Conservation (phyloP, 2,113 vertebrate genomes). For the Guaruba guarouba region DNA sequence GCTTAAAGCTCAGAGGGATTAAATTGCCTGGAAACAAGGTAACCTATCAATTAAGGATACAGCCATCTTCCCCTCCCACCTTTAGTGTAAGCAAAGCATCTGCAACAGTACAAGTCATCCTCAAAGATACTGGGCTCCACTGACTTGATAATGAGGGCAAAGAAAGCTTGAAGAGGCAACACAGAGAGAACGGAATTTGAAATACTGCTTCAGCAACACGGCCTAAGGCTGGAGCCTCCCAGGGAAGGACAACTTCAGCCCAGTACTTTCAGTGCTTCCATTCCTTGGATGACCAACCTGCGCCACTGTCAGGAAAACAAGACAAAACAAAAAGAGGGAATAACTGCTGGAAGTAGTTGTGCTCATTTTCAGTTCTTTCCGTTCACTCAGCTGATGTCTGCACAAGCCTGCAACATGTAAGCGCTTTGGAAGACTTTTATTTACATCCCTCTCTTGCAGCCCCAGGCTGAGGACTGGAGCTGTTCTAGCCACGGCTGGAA, state of each 20-base stretch:
- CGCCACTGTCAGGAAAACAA: background rate
- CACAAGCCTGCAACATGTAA: background rate
- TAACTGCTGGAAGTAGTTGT: background rate
- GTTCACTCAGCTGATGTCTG: background rate
- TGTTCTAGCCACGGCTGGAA: background rate
- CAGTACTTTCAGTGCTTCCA: background rate
- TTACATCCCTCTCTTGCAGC: background rate
- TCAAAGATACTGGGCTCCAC: background rate
- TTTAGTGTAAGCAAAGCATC: background rate
- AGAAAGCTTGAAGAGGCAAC: background rate
- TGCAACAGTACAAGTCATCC: background rate
- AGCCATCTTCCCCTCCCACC: background rate
- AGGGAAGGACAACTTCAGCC: background rate
- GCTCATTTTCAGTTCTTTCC: background rate
- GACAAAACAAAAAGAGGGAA: background rate
- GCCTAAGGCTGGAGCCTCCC: background rate
- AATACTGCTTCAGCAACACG: background rate
- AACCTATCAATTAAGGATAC: background rate
- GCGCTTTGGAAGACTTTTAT: background rate
- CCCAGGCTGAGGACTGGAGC: background rate
- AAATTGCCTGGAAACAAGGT: background rate
- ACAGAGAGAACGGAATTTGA: background rate
- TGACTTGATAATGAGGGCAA: background rate
- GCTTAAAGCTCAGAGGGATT: background rate
- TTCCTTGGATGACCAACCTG: background rate